Conservation (phyloP, 2,888 invertebrate species). For the Dryomyza anilis region DNA sequence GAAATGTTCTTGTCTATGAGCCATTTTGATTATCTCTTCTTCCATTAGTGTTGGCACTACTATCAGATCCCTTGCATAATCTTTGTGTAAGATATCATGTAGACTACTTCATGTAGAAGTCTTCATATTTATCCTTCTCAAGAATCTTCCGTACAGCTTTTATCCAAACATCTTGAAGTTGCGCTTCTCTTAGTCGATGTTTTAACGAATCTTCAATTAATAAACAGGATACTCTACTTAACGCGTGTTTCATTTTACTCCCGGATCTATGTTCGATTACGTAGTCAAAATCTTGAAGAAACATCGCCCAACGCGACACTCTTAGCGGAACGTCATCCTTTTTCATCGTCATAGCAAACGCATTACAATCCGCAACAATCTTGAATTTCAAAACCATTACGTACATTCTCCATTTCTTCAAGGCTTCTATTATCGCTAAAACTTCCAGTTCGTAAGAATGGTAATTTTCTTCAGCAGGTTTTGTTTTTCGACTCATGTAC, state of each 20-base stretch:
- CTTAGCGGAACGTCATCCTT: conserved; percentile 28
- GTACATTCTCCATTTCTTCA: conserved; percentile 41
- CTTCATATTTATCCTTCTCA: conserved; percentile 19
- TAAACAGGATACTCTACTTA: conserved; percentile 28
- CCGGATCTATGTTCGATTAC: conserved; percentile 30
- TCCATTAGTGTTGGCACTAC: conserved; percentile 50
- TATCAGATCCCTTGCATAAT: conserved; percentile 33
- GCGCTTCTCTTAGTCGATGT: conserved; percentile 28
- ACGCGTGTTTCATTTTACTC: conserved; percentile 28
- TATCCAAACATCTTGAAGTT: conserved; percentile 30
- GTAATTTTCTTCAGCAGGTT: conserved; percentile 28
- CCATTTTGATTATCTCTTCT: conserved; percentile 45
- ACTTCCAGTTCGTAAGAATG: conserved; percentile 40
- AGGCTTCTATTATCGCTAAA: conserved; percentile 28
- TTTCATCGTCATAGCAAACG: conserved; percentile 29
- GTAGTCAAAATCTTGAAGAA: conserved; percentile 32
- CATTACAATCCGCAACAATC: conserved; percentile 29
- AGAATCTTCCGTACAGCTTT: conserved; percentile 29
- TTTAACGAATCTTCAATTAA: conserved; percentile 27
- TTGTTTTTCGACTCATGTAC: conserved; percentile 33
- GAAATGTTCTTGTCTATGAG: conserved; percentile 54
- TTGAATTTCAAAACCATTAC: conserved; percentile 23
- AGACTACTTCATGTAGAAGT: conserved; percentile 32
- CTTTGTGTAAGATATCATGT: conserved; percentile 30
- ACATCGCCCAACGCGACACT: conserved; percentile 30